Percentiles rank a stretch among this genome's conserved stretches.
Conservation (phyloP, 2,797 vertebrate species). For the Cossypha dichroa region DNA sequence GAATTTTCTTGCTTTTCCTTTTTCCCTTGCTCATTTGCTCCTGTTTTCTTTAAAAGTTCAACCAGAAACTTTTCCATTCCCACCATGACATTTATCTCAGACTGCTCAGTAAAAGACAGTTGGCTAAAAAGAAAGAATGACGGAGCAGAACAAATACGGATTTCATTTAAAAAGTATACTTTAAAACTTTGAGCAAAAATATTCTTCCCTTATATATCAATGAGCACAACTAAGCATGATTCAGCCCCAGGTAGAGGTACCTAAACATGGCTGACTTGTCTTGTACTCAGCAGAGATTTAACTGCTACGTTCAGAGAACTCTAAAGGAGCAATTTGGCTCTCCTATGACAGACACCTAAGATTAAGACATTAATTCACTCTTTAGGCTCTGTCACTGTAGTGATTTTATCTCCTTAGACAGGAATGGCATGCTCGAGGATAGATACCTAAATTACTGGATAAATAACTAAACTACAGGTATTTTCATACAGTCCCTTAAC, state of each 20-base stretch:
- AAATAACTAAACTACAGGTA: background rate
- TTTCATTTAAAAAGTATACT: background rate
- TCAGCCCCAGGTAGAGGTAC: background rate
- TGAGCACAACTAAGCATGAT: background rate
- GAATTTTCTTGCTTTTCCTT: background rate
- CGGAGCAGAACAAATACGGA: background rate
- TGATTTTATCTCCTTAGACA: background rate
- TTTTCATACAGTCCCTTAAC: background rate
- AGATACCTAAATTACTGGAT: background rate
- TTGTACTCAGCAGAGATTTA: background rate
- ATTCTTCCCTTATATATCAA: background rate
- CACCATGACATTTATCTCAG: background rate
- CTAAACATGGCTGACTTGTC: background rate
- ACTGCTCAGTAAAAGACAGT: background rate
- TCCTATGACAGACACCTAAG: background rate
- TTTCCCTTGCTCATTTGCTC: background rate
- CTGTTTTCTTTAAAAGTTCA: background rate
- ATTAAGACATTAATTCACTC: background rate
- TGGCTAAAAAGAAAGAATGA: background rate
- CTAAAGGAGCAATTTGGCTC: background rate
- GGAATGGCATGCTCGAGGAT: rapidly evolving
- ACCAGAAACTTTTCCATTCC: background rate
- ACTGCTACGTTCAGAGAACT: background rate
- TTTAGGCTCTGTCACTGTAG: background rate
- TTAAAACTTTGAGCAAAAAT: background rate